phyloP scores from a whole-genome alignment of 30 jellyfish, hydroid and myxozoan genomes.

The Hydra vulgaris region DNA sequence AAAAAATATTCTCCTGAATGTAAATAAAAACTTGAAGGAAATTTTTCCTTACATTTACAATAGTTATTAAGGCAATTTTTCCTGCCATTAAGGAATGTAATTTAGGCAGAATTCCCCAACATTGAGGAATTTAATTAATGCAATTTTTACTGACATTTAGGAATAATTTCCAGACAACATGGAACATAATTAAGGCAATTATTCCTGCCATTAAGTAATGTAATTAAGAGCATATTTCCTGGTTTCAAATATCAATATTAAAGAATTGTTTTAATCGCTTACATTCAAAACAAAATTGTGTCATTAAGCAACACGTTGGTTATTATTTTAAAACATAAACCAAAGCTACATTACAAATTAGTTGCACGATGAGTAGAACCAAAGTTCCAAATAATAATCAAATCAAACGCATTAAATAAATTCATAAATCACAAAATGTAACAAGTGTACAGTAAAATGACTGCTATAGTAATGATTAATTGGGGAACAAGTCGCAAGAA shows the following conservation, averaged over 20 bases:
- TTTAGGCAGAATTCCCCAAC: background rate
- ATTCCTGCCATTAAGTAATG: too few species aligned
- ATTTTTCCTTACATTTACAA: background rate
- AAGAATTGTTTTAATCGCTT: background rate
- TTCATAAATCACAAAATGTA: too few species aligned
- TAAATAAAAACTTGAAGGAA: background rate
- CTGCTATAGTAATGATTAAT: too few species aligned
- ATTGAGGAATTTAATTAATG: background rate
- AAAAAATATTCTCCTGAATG: background rate
- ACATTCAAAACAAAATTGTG: background rate
- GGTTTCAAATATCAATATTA: background rate
- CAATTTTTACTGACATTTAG: background rate
- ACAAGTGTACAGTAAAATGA: too few species aligned
- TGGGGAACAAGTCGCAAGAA: too few species aligned
- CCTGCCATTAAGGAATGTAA: background rate
- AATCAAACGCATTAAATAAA: too few species aligned
- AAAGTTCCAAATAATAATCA: too few species aligned
- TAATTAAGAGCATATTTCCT: background rate
- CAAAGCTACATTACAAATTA: too few species aligned
- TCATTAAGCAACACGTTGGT: background rate
- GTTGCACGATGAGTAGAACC: too few species aligned
- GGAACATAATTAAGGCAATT: background rate
- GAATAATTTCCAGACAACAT: too few species aligned
- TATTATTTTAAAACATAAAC: too few species aligned
- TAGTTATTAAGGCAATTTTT: background rate